Evolutionary conservation across 2,797 vertebrate genomes (phyloP).

Genomic region (Megalops cyprinoides): DNA sequence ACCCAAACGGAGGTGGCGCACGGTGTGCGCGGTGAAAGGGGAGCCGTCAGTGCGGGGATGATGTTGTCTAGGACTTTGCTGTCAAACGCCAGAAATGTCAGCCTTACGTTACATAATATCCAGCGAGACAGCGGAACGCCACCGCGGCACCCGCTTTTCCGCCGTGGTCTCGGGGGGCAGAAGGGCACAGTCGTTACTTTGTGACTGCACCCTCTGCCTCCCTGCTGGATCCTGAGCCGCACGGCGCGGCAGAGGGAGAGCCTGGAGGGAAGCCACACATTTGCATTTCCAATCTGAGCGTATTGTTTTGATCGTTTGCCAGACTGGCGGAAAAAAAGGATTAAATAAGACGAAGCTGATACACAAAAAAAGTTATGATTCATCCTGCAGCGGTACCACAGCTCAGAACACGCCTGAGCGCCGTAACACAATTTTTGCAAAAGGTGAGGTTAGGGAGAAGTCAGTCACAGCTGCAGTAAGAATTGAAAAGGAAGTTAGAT

Average conservation of each 20-base stretch:
- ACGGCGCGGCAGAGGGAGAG: too few relatives aligned
- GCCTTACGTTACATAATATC: background rate
- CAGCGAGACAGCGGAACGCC: background rate
- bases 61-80: background rate
- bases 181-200: background rate
- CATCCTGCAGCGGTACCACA: background rate
- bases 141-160: background rate
- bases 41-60: background rate
- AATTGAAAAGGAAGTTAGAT: too few relatives aligned
- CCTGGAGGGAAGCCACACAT: too few relatives aligned
- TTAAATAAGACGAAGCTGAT: background rate
- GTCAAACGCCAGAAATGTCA: background rate
- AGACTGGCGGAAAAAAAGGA: background rate
- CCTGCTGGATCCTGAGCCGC: too few relatives aligned
- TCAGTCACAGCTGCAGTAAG: background rate
- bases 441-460: background rate
- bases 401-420: too few relatives aligned
- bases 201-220: background rate
- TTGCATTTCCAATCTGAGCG: too few relatives aligned
- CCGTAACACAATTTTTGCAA: background rate
- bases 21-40: too few relatives aligned
- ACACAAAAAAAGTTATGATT: too few relatives aligned
- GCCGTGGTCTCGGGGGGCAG: background rate
- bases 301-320: background rate
- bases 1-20: too few relatives aligned